Percentiles rank a stretch among this genome's conserved stretches.
phyloP scores from a whole-genome alignment of 2,113 vertebrate species.

The Otus sunia region DNA sequence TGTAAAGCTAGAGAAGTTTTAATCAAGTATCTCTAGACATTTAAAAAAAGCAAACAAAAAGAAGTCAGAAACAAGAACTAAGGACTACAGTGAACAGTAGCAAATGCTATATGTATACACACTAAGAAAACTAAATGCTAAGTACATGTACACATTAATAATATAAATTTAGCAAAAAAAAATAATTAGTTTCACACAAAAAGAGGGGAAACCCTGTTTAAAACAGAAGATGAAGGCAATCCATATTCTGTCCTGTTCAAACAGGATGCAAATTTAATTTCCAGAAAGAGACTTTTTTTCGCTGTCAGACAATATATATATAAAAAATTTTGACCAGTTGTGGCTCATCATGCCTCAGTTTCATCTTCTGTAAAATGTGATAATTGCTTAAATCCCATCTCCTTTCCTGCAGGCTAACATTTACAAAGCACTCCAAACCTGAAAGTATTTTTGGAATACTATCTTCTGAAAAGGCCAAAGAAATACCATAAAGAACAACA shows the following conservation, averaged over 20 bases:
- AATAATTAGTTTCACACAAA: not conserved
- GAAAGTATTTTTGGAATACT: not conserved
- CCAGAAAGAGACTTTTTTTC: fast-evolving
- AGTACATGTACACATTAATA: not conserved
- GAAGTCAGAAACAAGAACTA: not conserved
- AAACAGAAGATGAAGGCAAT: not conserved
- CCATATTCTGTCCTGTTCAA: not conserved
- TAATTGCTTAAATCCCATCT: not conserved
- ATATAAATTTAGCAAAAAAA: not conserved
- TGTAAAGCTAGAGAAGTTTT: not conserved
- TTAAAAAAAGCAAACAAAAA: not conserved
- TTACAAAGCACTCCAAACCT: not conserved
- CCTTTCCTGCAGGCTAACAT: not conserved
- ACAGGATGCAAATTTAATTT: not conserved
- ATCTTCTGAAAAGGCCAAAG: not conserved
- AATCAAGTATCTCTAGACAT: not conserved
- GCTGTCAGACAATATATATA: not conserved
- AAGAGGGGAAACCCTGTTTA: not conserved
- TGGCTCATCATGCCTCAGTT: not conserved
- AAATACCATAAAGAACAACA: not conserved
- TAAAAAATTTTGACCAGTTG: not conserved
- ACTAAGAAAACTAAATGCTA: not conserved
- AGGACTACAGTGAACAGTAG: not conserved
- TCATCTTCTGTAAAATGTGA: not conserved
- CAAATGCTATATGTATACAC: not conserved